Conservation (phyloP, 1,140 invertebrate species). For the Zaprionus africanus region DNA sequence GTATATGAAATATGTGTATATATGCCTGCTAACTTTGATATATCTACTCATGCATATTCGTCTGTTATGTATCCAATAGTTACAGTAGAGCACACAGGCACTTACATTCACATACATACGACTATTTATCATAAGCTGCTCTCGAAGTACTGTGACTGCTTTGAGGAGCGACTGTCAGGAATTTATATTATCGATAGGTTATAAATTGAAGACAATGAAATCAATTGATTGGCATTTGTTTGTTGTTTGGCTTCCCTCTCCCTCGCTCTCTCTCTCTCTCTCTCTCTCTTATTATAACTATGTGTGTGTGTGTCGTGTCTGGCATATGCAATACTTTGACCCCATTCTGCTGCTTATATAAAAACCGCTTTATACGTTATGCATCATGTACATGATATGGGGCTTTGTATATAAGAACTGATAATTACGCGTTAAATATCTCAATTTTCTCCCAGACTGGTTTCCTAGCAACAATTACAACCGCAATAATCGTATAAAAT, state of each 20-base stretch:
- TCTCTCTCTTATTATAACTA: conserved; percentile 19
- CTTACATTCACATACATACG: conserved; percentile 22
- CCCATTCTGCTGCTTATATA: conserved; percentile 61
- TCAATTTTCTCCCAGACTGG: conserved; percentile 72
- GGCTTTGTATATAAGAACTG: conserved; percentile 40
- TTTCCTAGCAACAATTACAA: conserved; percentile 42
- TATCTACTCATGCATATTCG: conserved; percentile 17
- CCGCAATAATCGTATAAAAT: conserved; percentile 14
- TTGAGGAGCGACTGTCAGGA: conserved; percentile 53
- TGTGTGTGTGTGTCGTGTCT: conserved; percentile 45
- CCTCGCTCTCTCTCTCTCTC: conserved; percentile 9
- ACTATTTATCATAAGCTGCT: conserved; percentile 61
- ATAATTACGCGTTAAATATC: conserved; percentile 75
- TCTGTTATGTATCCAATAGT: conserved; percentile 42
- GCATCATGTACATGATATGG: conserved; percentile 30
- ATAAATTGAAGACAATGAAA: conserved; percentile 83
- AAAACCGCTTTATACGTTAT: conserved; percentile 39
- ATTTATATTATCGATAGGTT: conserved; percentile 81
- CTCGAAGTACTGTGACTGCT: conserved; percentile 20
- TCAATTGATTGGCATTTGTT: conserved; percentile 81
- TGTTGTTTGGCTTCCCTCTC: conserved; percentile 33
- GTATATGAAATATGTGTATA: conserved; percentile 16
- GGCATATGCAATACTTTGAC: conserved; percentile 74
- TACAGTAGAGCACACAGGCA: conserved; percentile 49
- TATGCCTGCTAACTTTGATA: conserved; percentile 25